Percentiles rank a stretch among this genome's conserved stretches.
phyloP scores from a whole-genome alignment of 2,888 invertebrate genomes.

The Leptinotarsa rubiginosa region DNA sequence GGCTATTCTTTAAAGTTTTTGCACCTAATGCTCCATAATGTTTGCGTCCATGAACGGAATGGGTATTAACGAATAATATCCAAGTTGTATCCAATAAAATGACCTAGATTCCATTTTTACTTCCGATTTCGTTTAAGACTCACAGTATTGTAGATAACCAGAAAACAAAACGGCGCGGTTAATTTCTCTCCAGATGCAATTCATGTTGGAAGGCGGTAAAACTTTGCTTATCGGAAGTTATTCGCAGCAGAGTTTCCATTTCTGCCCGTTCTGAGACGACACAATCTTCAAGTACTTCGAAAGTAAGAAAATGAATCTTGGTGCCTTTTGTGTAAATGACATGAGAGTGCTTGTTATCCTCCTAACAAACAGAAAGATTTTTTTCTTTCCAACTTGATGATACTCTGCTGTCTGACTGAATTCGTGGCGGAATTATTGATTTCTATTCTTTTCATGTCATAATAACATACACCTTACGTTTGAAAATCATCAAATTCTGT shows the following conservation, averaged over 20 bases:
- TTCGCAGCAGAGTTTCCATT: background rate
- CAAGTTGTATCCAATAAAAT: slow-evolving; percentile 30
- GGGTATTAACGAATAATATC: slow-evolving; percentile 28
- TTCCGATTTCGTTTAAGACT: background rate
- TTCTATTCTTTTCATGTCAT: too few species aligned
- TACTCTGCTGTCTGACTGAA: too few species aligned
- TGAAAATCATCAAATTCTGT: too few species aligned
- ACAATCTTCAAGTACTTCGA: too few species aligned
- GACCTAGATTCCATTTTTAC: slow-evolving; percentile 8
- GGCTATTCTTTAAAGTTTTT: slow-evolving; percentile 38
- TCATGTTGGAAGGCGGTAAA: background rate
- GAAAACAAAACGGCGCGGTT: background rate
- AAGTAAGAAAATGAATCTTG: too few species aligned
- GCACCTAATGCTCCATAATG: slow-evolving; percentile 26
- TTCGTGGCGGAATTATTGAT: too few species aligned
- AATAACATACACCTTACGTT: too few species aligned
- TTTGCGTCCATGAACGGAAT: background rate
- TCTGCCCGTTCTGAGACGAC: background rate
- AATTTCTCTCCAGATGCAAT: background rate
- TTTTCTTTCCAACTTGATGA: too few species aligned
- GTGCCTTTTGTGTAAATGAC: too few species aligned
- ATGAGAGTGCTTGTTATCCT: too few species aligned
- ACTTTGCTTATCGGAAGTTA: background rate
- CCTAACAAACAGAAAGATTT: too few species aligned
- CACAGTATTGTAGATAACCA: background rate